Base-by-base conservation (phyloP, 2,888 invertebrate species). In the Flabesymbios commensalis region DNA sequence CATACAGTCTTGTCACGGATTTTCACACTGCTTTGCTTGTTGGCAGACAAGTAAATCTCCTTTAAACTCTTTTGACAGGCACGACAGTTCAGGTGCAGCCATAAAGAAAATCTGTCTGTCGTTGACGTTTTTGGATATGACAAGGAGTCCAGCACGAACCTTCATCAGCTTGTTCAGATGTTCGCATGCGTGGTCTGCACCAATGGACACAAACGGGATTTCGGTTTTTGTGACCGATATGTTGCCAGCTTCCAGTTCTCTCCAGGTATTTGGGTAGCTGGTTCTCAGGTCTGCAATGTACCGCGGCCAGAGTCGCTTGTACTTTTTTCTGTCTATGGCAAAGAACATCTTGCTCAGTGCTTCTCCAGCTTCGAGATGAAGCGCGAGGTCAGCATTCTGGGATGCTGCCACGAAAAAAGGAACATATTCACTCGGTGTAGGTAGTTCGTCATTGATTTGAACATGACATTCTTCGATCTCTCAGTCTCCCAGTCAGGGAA, bases 301-400 rank as follows among this genome's bases (percentile, higher is more conserved):
- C 45, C 45, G 10, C 22, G 45, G 45, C 45, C 45, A 45, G 17
- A 45, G 45, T 14, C 45, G 45, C 22, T 45, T 45, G 45, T 45
- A 45, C 24, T 45, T 45, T n/a, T n/a, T n/a, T n/a, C 61, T 3
- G 42, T 64, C 54, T 24, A 59, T 26, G 17, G 62, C 59, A 32
- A 64, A 63, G 47, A 64, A 63, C 14, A 64, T 39, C 64, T 64
- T 64, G 43, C 52, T 59, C 49, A 64, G 55, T 22, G 19, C 26
- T 31, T 64, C 61, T 45, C 58, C 57, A 36, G 61, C 64, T 53
- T 64, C 48, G 14, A 64, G 64, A 53, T 64, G 64, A 39, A 64
- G 61, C 26, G 33, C 45, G 29, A 61, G 47, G 39, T 59, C 71
- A 48, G 59, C 31, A 64, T 64, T 54, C 41, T 56, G 62, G 43